Percentiles rank a stretch among this genome's conserved stretches.
Evolutionary conservation across 2,113 vertebrate genomes (phyloP).

Genomic region (Zootoca vivipara): DNA sequence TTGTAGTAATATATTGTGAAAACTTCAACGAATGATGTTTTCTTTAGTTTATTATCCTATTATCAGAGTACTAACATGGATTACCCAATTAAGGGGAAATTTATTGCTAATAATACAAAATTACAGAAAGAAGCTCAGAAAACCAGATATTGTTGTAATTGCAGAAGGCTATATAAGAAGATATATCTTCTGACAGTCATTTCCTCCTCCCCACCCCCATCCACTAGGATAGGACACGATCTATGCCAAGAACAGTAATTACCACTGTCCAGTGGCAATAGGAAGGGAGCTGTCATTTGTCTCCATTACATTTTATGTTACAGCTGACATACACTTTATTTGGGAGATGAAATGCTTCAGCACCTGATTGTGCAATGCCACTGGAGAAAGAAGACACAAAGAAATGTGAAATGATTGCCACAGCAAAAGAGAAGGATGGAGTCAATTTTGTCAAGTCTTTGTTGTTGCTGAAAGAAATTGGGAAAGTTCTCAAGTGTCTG

Average conservation of each 20-base stretch:
- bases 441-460: background rate
- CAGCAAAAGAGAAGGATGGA: background rate
- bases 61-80: conserved; percentile 33
- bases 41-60: conserved; percentile 33
- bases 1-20: conserved; percentile 12
- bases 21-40: conserved; percentile 16
- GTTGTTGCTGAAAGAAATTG: background rate
- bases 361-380: conserved; percentile 57
- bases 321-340: conserved; percentile 77
- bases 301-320: conserved; percentile 75
- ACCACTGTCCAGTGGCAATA: conserved; percentile 71
- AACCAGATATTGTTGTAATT: conserved; percentile 49
- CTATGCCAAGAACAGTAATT: conserved; percentile 77
- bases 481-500: background rate
- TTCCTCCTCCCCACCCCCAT: background rate
- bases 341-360: conserved; percentile 79
- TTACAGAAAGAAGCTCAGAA: conserved; percentile 31
- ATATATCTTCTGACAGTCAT: conserved; percentile 18
- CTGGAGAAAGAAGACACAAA: background rate
- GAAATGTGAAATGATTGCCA: background rate
- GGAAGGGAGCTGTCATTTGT: conserved; percentile 74
- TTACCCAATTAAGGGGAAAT: conserved; percentile 34
- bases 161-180: conserved; percentile 25
- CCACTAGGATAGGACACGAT: conserved; percentile 49
- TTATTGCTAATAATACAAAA: conserved; percentile 48